These are phyloP conservation scores for Gouania willdenowi DNA, from an alignment of 2,797 vertebrate species.

Conservation along the genomic window DNA sequence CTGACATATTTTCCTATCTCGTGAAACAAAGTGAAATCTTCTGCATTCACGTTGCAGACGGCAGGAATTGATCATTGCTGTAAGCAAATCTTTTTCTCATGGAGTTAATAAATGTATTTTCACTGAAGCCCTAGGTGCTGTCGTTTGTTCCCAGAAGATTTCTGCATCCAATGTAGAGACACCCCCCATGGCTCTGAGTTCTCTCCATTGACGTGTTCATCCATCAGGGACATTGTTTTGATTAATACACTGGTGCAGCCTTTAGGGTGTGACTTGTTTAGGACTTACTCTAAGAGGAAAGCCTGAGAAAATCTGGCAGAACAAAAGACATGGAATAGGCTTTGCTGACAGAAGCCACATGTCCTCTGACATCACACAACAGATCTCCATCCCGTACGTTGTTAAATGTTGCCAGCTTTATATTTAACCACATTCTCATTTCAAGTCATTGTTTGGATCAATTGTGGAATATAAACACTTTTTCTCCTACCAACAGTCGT, in stretches of 20 bases:
- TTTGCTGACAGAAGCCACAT: slow-evolving; percentile 9
- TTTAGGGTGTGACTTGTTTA: slow-evolving; percentile 36
- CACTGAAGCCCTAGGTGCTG: too few species aligned
- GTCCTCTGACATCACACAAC: too few species aligned
- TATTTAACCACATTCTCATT: slow-evolving; percentile 36
- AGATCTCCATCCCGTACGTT: too few species aligned
- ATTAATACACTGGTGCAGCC: slow-evolving; percentile 37
- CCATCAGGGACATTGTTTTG: slow-evolving; percentile 29
- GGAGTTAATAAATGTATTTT: too few species aligned
- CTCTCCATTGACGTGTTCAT: slow-evolving; percentile 31
- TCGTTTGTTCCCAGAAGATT: slow-evolving; percentile 18
- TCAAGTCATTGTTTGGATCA: neutral
- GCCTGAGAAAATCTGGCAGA: slow-evolving; percentile 44
- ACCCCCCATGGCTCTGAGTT: neutral
- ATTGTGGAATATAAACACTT: too few species aligned
- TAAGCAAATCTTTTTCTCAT: too few species aligned
- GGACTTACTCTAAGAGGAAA: slow-evolving; percentile 36
- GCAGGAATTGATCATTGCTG: too few species aligned
- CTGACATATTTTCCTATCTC: too few species aligned
- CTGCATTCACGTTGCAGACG: too few species aligned
- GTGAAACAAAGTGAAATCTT: too few species aligned
- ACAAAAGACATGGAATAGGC: slow-evolving; percentile 31
- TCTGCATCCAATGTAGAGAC: slow-evolving; percentile 34
- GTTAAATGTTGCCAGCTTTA: slow-evolving; percentile 39
- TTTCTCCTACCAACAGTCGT: too few species aligned